Percentiles rank a stretch among this genome's conserved stretches.
Conservation (phyloP, 1,140 invertebrate species). For the Ips typographus region DNA sequence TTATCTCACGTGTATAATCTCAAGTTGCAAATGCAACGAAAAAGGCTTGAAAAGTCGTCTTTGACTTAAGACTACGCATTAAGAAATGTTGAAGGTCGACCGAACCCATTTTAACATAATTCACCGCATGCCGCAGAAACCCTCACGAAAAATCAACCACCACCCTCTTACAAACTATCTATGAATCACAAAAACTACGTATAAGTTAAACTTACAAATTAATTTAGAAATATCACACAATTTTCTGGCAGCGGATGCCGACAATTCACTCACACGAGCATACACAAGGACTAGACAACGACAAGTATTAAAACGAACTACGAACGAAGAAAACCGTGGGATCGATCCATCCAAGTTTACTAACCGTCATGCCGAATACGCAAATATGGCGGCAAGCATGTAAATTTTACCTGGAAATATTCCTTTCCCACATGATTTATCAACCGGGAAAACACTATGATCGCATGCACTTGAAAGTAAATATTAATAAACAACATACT, state of each 20-base stretch:
- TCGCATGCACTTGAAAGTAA: background rate
- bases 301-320: constrained; percentile 37
- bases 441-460: background rate
- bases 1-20: constrained; percentile 4
- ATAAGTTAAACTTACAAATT: constrained; percentile 45
- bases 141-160: background rate
- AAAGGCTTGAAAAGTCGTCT: background rate
- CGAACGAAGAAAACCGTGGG: constrained; percentile 31
- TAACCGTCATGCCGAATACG: constrained; percentile 43
- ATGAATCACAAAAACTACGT: constrained; percentile 26
- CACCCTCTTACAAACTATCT: constrained; percentile 6
- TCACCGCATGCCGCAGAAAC: background rate
- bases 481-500: constrained; percentile 17
- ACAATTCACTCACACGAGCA: constrained; percentile 44
- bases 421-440: background rate
- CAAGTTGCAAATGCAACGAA: constrained; percentile 1
- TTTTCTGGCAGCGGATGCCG: constrained; percentile 38
- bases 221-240: constrained; percentile 43
- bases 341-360: constrained; percentile 47
- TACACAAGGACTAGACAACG: constrained; percentile 49
- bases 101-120: background rate
- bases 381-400: constrained; percentile 35
- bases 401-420: constrained; percentile 8
- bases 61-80: background rate
- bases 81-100: constrained; percentile 30